Evolutionary conservation across 1,140 invertebrate species (phyloP).

Genomic region (Penaeus chinensis): DNA sequence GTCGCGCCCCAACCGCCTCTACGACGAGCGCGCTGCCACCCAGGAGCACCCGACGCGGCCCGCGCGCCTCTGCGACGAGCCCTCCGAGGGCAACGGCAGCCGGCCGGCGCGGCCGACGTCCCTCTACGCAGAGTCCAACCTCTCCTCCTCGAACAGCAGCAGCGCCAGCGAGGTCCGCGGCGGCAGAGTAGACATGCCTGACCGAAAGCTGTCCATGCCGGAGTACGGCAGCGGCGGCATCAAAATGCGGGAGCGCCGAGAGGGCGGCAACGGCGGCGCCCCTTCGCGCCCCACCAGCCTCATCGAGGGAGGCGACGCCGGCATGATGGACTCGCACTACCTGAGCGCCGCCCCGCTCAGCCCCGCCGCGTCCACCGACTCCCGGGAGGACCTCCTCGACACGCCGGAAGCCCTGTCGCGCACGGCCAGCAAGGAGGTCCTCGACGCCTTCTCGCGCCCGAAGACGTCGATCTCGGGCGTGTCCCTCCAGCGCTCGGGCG

Average conservation of each 20-base stretch:
- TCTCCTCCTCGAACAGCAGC: conserved; percentile 11
- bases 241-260: conserved; percentile 63
- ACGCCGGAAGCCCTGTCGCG: conserved; percentile 62
- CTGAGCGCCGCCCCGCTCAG: conserved; percentile 43
- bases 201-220: conserved; percentile 64
- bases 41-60: conserved; percentile 37
- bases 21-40: conserved; percentile 30
- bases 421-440: conserved; percentile 63
- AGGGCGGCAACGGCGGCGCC: conserved; percentile 52
- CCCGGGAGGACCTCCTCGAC: conserved; percentile 56
- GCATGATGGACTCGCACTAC: conserved; percentile 54
- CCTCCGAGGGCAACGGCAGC: background rate
- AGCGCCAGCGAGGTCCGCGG: conserved; percentile 21
- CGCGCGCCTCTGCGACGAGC: conserved; percentile 35
- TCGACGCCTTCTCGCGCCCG: conserved; percentile 62
- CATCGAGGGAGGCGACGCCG: conserved; percentile 58
- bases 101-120: conserved; percentile 21
- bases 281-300: conserved; percentile 64
- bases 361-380: conserved; percentile 61
- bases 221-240: conserved; percentile 61
- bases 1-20: conserved; percentile 2
- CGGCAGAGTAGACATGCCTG: conserved; percentile 53
- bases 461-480: conserved; percentile 36
- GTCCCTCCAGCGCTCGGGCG: conserved; percentile 42
- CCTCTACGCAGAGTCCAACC: conserved; percentile 22